These are phyloP conservation scores for Dreissena polymorpha DNA, from an alignment of 1,140 invertebrate genomes.

Conservation along the genomic window DNA sequence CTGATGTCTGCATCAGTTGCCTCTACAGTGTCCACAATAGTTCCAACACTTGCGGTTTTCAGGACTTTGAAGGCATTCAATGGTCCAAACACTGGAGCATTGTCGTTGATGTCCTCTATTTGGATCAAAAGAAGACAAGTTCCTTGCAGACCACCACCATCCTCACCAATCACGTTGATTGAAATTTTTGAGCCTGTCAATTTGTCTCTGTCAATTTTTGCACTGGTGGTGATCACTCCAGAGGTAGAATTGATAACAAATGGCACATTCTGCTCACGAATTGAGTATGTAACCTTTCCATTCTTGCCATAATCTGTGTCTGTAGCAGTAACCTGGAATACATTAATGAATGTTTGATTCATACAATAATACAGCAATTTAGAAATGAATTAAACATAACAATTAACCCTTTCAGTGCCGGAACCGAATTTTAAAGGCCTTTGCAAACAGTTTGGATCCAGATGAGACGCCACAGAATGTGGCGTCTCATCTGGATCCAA, in stretches of 20 bases:
- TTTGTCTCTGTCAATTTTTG: conserved; percentile 56
- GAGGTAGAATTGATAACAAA: conserved; percentile 56
- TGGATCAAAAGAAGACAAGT: conserved; percentile 71
- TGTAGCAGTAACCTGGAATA: conserved; percentile 85
- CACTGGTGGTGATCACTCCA: conserved; percentile 47
- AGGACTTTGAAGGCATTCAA: conserved; percentile 95
- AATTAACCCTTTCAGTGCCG: too few relatives aligned
- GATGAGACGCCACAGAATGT: too few relatives aligned
- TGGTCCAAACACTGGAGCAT: conserved; percentile 97
- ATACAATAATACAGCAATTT: neutral
- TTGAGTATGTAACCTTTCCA: conserved; percentile 88
- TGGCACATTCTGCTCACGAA: conserved; percentile 11
- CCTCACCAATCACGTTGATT: conserved; percentile 35
- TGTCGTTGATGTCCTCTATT: conserved; percentile 98
- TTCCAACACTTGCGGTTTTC: conserved; percentile 83
- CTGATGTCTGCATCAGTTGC: conserved; percentile 86
- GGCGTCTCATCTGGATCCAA: too few relatives aligned
- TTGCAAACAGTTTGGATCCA: too few relatives aligned
- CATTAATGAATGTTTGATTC: neutral
- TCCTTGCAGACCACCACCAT: conserved; percentile 31
- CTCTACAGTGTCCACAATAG: conserved; percentile 94
- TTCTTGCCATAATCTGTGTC: conserved; percentile 95
- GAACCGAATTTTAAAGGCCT: too few relatives aligned
- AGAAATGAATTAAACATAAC: neutral
- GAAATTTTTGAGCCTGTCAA: conserved; percentile 5